Base-by-base conservation (phyloP, 1,140 invertebrate species). In the Drosophila elegans region DNA sequence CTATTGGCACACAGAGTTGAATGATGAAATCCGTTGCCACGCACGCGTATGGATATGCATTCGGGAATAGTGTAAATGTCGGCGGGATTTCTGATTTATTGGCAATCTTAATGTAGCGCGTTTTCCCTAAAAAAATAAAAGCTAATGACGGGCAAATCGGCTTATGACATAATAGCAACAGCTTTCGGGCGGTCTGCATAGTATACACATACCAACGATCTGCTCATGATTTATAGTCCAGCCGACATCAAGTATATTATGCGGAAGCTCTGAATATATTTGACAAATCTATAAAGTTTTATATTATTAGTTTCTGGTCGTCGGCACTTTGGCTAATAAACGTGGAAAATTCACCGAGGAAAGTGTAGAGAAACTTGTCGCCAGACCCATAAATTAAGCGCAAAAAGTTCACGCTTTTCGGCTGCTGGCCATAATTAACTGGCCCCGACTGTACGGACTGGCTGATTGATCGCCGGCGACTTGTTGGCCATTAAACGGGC, bases 121-220 rank as follows among this genome's bases (percentile, higher is more conserved):
- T 29, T 66, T 67, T 77, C 46, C 59, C 27, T 21, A 42, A 60
- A 25, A 16, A 68, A 56, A 64, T 21, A 46, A 36, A 6, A 49
- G 16, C 82, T 88, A 82, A 88, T 88, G 84, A 88, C 79, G 72
- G 39, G 21, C 71, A 78, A 86, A 86, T 86, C 82, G 83, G 82
- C 82, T 86, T 86, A 86, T 86, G 82, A 86, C 75, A 86, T 88
- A 86, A 86, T 88, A 48, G 46, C 51, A 52, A 76, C 66, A 36
- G 51, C 54, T 52, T 55, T 71, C 52, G 29, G 62, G 66, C 44
- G 64, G 59, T 68, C 64, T 51, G 46, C 38, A 66, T 42, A 64
- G 38, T 39, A 69, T n/a, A 39, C 34, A 44, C 27, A 32, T 41
- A 27, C 46, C 41, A 32, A 42, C 29, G 54, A 73, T 68, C 51